Base-by-base conservation (phyloP, 2,888 invertebrate genomes). In the Synanthedon tipuliformis region DNA sequence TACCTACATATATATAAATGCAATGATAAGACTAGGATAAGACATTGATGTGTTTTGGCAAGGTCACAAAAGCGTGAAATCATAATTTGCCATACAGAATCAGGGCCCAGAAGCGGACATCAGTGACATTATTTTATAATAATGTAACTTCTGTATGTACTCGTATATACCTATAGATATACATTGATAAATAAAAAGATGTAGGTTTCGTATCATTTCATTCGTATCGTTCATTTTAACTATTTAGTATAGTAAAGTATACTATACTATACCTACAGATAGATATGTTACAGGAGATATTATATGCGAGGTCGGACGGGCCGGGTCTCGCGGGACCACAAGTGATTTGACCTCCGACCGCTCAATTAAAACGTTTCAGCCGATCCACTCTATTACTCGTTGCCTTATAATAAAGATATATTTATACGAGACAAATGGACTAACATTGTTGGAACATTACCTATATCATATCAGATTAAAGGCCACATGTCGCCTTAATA, bases 321-420 rank as follows among this genome's bases (percentile, higher is more conserved):
- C 64, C 63, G 65, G 56, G 59, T 54, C 54, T 40, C 60, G 66
- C 69, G 73, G 68, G 66, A 59, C 69, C 73, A 65, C 84, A 87
- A 87, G 84, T 85, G 85, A 86, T 87, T 86, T 84, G 87, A 86
- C 86, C 86, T 86, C 83, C 75, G 83, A 68, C 76, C 76, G 64
- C 65, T 81, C 79, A 85, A 86, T 86, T 86, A 86, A 83, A 81
- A 83, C 75, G 79, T 69, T 70, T 68, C 69, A 65, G 61, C 56
- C 63, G 63, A 23, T 40, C 18, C 49, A 23, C 45, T 45, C 45
- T 45, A 45, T 45, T n/a, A 15, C 45, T 15, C 8, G 45, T 13
- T 45, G 45, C 45, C 45, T 45, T 45, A 45, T 15, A 45, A n/a
- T n/a, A 45, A 15, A 13, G 7, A 45, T 45, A 45, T 45, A 45